A percentile compares a stretch with the other conserved stretches of the same genome.
Conservation (phyloP, 2,797 vertebrate genomes). For the Schizopygopsis malacanthus region DNA sequence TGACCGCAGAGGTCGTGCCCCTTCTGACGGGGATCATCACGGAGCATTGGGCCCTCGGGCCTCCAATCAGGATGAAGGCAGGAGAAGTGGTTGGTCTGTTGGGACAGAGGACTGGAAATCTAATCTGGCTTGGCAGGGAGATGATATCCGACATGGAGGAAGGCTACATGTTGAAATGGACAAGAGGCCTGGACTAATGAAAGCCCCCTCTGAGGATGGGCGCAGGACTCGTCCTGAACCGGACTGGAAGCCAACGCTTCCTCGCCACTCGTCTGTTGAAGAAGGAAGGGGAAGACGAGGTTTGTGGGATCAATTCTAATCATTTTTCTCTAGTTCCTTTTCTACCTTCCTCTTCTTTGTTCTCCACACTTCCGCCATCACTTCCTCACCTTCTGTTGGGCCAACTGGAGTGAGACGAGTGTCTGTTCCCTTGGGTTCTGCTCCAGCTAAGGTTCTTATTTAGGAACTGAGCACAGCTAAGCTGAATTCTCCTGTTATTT, state of each 20-base stretch:
- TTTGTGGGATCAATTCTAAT: constrained; percentile 58
- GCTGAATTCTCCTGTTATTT: constrained; percentile 66
- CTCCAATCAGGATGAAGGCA: constrained; percentile 79
- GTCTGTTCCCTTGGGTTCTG: constrained; percentile 74
- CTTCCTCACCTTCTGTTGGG: constrained; percentile 58
- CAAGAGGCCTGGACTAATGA: constrained; percentile 76
- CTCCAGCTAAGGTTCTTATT: constrained; percentile 82
- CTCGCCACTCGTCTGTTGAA: constrained; percentile 79
- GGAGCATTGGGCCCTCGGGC: constrained; percentile 69
- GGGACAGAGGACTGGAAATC: constrained; percentile 80
- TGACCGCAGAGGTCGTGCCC: constrained; percentile 71
- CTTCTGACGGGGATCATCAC: constrained; percentile 77
- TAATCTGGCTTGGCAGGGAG: constrained; percentile 74
- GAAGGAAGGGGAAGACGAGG: constrained; percentile 79
- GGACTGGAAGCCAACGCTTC: constrained; percentile 80
- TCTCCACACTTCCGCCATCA: constrained; percentile 46
- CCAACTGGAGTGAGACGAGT: constrained; percentile 71
- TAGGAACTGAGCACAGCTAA: constrained; percentile 75
- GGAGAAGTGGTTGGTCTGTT: constrained; percentile 73
- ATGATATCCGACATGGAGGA: constrained; percentile 71
- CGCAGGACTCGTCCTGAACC: constrained; percentile 75
- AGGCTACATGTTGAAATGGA: constrained; percentile 71
- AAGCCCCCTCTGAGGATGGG: constrained; percentile 80
- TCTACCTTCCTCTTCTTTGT: constrained; percentile 17
- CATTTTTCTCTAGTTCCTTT: constrained; percentile 34